Conservation (phyloP, 2,113 vertebrate species). For the Burhinus oedicnemus region DNA sequence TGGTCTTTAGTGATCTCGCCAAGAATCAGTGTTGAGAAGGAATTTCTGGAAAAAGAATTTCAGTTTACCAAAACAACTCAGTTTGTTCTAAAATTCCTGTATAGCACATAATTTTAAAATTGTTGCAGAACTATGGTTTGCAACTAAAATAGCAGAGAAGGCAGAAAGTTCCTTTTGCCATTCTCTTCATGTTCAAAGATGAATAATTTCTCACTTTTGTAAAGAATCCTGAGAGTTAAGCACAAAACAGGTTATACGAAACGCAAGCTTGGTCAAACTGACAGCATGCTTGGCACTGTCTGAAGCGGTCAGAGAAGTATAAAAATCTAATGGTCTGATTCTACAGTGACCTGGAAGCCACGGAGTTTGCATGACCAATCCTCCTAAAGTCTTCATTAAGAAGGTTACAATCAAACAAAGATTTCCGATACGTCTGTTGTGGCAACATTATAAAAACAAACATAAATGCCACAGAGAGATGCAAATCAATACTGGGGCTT, state of each 20-base stretch:
- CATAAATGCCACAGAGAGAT: not conserved
- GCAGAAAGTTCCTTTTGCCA: not conserved
- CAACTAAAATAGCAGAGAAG: not conserved
- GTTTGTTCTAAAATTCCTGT: not conserved
- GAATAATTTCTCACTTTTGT: not conserved
- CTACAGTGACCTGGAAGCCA: not conserved
- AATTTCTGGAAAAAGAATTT: not conserved
- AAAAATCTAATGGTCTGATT: not conserved
- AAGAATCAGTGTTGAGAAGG: not conserved
- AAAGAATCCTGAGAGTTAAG: not conserved
- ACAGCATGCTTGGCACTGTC: not conserved
- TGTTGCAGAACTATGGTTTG: not conserved
- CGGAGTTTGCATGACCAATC: not conserved
- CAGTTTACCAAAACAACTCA: not conserved
- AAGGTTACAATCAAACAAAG: not conserved
- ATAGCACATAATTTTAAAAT: not conserved
- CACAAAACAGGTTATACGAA: not conserved
- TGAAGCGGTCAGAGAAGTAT: not conserved
- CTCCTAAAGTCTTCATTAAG: not conserved
- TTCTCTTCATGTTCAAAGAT: not conserved
- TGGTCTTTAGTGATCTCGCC: not conserved
- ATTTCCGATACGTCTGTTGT: not conserved
- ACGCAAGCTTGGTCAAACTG: not conserved
- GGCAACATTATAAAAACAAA: not conserved
- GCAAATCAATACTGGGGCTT: not conserved